Percentiles rank a stretch among this genome's conserved stretches.
Conservation (phyloP, 2,797 vertebrate genomes). For the Gephyroberyx darwinii region DNA sequence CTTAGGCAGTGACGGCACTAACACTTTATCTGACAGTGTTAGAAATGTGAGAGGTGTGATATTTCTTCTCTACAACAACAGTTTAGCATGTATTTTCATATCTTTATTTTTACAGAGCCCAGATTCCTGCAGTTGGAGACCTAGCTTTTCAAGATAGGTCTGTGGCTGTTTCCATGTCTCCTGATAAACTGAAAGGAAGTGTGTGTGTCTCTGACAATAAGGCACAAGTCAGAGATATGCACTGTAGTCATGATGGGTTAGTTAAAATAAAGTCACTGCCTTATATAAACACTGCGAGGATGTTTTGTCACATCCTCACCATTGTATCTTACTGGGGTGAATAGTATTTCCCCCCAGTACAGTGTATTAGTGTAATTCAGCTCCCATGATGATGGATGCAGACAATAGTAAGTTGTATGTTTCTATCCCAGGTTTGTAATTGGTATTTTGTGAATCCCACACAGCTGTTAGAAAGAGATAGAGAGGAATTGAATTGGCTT, state of each 20-base stretch:
- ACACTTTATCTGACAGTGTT: neutral
- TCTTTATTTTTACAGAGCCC: neutral
- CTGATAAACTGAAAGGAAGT: constrained; percentile 75
- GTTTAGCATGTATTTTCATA: neutral
- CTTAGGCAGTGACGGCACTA: neutral
- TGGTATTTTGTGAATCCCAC: neutral
- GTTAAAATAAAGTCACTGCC: constrained; percentile 27
- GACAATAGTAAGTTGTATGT: constrained; percentile 61
- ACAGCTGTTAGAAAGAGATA: neutral
- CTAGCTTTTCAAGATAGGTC: neutral
- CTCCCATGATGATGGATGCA: constrained; percentile 42
- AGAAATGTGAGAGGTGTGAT: neutral
- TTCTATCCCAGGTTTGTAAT: neutral
- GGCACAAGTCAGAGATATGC: constrained; percentile 29
- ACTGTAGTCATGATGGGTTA: constrained; percentile 15
- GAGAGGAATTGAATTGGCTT: neutral
- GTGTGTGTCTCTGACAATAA: constrained; percentile 63
- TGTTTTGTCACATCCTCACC: constrained; percentile 31
- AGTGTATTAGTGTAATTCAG: neutral
- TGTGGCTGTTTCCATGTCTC: constrained; percentile 11
- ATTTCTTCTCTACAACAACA: too few species aligned
- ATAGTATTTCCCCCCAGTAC: constrained; percentile 8
- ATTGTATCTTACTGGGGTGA: neutral
- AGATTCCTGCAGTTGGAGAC: constrained; percentile 6
- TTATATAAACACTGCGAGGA: constrained; percentile 26